Conservation (phyloP, 2,888 invertebrate genomes). For the Tinea semifulvella region DNA sequence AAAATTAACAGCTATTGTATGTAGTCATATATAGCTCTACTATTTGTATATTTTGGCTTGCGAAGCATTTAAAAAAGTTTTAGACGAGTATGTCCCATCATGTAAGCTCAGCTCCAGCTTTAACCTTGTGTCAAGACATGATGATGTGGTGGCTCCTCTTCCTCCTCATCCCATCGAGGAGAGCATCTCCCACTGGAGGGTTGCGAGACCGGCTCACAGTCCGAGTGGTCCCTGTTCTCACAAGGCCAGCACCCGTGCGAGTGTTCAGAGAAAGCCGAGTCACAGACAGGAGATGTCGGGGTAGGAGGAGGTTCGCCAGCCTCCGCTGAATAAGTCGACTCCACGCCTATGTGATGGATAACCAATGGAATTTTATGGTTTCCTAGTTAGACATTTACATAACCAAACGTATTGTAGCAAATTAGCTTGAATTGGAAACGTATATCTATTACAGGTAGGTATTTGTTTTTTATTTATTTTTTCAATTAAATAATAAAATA, state of each 20-base stretch:
- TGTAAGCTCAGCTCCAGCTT: constrained; percentile 25
- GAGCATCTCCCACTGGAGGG: constrained; percentile 56
- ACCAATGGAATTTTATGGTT: neutral
- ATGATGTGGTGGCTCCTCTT: constrained; percentile 39
- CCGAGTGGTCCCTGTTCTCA: constrained; percentile 47
- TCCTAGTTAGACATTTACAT: too few species aligned
- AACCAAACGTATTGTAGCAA: too few species aligned
- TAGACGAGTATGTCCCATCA: too few species aligned
- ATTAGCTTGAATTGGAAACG: too few species aligned
- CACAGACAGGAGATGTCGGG: constrained; percentile 58
- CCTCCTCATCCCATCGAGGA: constrained; percentile 56
- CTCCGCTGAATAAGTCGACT: constrained; percentile 55
- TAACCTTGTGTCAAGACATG: constrained; percentile 52
- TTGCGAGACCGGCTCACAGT: constrained; percentile 46
- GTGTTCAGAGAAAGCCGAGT: constrained; percentile 60
- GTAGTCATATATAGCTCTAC: too few species aligned
- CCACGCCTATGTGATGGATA: constrained; percentile 37
- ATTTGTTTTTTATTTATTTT: too few species aligned
- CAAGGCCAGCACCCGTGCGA: constrained; percentile 55
- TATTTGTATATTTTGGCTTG: too few species aligned
- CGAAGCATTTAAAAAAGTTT: too few species aligned
- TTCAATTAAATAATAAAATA: too few species aligned
- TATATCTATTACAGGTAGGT: too few species aligned
- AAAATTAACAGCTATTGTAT: too few species aligned
- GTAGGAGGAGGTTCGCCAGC: constrained; percentile 47